These are phyloP conservation scores for Arrhamphus sclerolepis DNA, from an alignment of 2,797 vertebrate genomes.

Conservation along the genomic window DNA sequence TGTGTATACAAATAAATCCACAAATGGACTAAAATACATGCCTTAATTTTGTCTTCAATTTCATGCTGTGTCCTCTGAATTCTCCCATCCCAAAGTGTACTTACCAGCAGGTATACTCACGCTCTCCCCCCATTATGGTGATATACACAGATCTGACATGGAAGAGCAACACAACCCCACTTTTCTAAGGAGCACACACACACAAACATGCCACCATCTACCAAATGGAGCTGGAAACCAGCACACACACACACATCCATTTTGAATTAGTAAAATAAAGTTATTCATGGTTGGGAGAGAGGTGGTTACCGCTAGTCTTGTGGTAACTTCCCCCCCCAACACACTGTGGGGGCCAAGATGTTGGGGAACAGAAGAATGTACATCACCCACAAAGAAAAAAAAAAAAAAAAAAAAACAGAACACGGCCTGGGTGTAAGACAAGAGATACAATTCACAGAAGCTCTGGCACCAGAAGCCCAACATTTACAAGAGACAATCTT, in stretches of 20 bases:
- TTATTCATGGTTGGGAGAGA: slow-evolving; percentile 50
- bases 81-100: slow-evolving; percentile 61
- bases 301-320: slow-evolving; percentile 48
- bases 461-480: slow-evolving; percentile 13
- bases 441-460: slow-evolving; percentile 33
- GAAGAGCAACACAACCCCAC: slow-evolving; percentile 59
- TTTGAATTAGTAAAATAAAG: slow-evolving; percentile 34
- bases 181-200: slow-evolving; percentile 51
- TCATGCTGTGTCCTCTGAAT: slow-evolving; percentile 18
- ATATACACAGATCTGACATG: slow-evolving; percentile 75
- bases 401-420: slow-evolving; percentile 21
- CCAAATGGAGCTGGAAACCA: slow-evolving; percentile 39
- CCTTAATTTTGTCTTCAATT: slow-evolving; percentile 16
- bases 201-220: slow-evolving; percentile 51
- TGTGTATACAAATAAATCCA: slow-evolving; percentile 22
- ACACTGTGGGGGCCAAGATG: slow-evolving; percentile 37
- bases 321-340: slow-evolving; percentile 12
- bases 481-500: slow-evolving; percentile 7
- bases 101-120: slow-evolving; percentile 79
- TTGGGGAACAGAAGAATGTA: slow-evolving; percentile 40
- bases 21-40: slow-evolving; percentile 11
- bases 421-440: slow-evolving; percentile 23
- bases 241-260: slow-evolving; percentile 29
- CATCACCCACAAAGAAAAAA: slow-evolving; percentile 4
- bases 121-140: slow-evolving; percentile 68